Base-by-base conservation (phyloP, 1,140 invertebrate genomes). In the Phortica variegata region DNA sequence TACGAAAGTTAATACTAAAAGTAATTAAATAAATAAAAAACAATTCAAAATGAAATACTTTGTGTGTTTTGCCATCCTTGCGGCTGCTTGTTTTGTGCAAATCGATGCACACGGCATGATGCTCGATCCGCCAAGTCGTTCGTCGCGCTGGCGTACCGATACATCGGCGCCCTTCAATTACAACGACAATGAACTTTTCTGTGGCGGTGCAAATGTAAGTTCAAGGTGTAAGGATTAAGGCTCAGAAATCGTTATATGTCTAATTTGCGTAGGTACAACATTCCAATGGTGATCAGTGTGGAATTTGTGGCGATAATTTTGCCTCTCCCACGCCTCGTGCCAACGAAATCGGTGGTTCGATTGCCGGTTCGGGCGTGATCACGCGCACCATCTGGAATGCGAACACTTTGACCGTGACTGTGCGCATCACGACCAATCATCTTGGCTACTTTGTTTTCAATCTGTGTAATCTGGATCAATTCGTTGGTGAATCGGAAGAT, bases 121-220 rank as follows among this genome's bases (percentile, higher is more conserved):
- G 61, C 66, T 87, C 52, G 80, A 84, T 50, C 88, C 88, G 0
- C 80, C 84, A 3, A 82, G 83, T 43, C 80, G 88, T 46, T 82
- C 82, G 47, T 81, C 82, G 18, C 77, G 85, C 23, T 89, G 86
- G 85, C 79, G 86, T 43, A 78, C 77, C 41, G 81, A 85, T 23
- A 76, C 77, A 34, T 57, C 76, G 1, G 82, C 82, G 2, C 80
- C 81, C 0, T 46, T 52, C 1, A 85, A 88, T 70, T 86, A 79
- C 31, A 73, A 84, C 38, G 87, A 89, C 58, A 85, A 87, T 56
- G 78, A 81, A 42, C 77, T 84, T 23, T 87, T 79, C 66, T 89
- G 87, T 65, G 87, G 86, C 20, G 86, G 86, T 45, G 76, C 78
- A 43, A 52, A 57, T 43, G 83, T 85, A 73, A 79, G n/a, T n/a